Percentiles rank a stretch among this genome's conserved stretches.
Evolutionary conservation across 2,888 invertebrate species (phyloP).

Genomic region (Mylabris sibirica): DNA sequence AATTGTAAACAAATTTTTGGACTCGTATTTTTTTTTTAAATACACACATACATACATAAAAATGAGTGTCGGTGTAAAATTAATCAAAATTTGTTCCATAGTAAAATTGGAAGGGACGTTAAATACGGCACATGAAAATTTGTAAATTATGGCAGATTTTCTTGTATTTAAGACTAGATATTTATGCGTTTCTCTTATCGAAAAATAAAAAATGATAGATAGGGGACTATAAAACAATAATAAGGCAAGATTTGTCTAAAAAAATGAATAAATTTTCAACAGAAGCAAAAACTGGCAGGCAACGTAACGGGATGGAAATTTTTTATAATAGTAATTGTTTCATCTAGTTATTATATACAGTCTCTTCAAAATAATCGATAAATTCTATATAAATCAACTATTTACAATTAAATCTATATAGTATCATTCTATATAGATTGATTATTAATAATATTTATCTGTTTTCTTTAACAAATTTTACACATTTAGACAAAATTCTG

Average conservation of each 20-base stretch:
- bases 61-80: conserved; percentile 22
- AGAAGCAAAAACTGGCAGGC: conserved; percentile 31
- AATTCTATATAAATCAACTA: conserved; percentile 35
- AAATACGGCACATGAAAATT: neutral
- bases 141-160: neutral
- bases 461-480: conserved; percentile 19
- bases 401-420: conserved; percentile 36
- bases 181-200: neutral
- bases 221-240: conserved; percentile 25
- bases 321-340: conserved; percentile 10
- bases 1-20: conserved; percentile 35
- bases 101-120: too few species aligned
- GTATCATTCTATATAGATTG: conserved; percentile 16
- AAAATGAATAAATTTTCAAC: conserved; percentile 22
- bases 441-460: too few species aligned
- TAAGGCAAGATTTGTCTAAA: conserved; percentile 13
- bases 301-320: conserved; percentile 20
- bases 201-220: neutral
- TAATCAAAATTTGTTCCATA: conserved; percentile 11
- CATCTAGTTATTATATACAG: conserved; percentile 45
- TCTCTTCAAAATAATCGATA: conserved; percentile 46
- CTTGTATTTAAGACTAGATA: neutral
- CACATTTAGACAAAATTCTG: conserved; percentile 11
- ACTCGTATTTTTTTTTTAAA: conserved; percentile 46
- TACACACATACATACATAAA: conserved; percentile 34